phyloP scores from a whole-genome alignment of 2,113 vertebrate genomes.

The Morone saxatilis region DNA sequence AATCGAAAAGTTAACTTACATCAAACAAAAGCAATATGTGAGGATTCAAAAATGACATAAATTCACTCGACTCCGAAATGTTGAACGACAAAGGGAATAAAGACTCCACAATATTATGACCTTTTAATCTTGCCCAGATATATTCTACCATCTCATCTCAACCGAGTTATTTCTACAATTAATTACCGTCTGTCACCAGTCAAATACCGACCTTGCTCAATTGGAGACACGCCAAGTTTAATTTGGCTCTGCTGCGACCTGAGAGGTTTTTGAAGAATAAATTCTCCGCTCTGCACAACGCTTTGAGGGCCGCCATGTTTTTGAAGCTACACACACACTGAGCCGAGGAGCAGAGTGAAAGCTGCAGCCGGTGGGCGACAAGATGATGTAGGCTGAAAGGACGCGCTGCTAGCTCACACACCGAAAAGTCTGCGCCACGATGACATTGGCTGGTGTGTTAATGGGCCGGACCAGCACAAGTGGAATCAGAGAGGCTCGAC shows the following conservation, averaged over 20 bases:
- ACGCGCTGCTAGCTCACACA: background rate
- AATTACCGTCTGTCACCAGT: background rate
- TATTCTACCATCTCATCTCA: background rate
- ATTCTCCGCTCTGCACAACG: constrained; percentile 73
- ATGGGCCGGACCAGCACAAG: constrained; percentile 3
- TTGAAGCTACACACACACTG: constrained; percentile 17
- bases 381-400: background rate
- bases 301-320: constrained; percentile 84
- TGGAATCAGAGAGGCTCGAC: constrained; percentile 59
- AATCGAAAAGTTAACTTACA: background rate
- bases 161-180: too few relatives aligned
- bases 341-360: constrained; percentile 3
- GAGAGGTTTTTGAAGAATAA: constrained; percentile 69
- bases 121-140: background rate
- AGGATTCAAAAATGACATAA: background rate
- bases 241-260: constrained; percentile 56
- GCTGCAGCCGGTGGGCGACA: background rate
- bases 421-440: background rate
- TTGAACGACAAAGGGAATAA: background rate
- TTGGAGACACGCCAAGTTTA: constrained; percentile 47
- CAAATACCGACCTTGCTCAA: constrained; percentile 82
- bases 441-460: constrained; percentile 32
- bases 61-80: background rate
- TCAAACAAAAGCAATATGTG: background rate
- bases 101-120: background rate